These are phyloP conservation scores for Bombycilla garrulus DNA, from an alignment of 2,113 vertebrate genomes.

Conservation along the genomic window DNA sequence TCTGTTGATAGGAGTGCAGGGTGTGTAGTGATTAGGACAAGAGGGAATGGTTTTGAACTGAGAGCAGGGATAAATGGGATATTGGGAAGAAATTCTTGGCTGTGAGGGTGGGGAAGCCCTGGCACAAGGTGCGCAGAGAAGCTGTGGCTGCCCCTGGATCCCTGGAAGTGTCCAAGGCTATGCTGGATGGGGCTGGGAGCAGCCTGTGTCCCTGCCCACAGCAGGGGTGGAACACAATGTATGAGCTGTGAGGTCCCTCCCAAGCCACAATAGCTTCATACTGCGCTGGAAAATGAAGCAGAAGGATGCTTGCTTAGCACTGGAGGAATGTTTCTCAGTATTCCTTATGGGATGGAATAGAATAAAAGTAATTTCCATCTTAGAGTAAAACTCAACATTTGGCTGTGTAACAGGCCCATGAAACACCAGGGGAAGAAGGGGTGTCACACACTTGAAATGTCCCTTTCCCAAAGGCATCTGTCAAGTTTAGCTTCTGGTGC, in stretches of 20 bases:
- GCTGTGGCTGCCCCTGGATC: neutral
- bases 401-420: neutral
- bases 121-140: neutral
- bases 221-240: neutral
- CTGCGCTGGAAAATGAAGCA: neutral
- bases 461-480: neutral
- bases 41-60: neutral
- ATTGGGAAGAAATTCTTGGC: neutral
- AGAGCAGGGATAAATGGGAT: neutral
- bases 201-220: neutral
- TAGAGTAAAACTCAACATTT: neutral
- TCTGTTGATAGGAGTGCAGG: neutral
- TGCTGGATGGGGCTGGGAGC: neutral
- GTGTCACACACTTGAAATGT: neutral
- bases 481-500: neutral
- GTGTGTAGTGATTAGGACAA: fast-evolving
- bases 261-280: neutral
- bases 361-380: neutral
- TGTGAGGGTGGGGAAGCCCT: neutral
- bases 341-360: neutral
- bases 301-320: neutral
- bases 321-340: neutral
- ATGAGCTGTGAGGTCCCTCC: neutral
- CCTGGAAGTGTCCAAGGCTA: neutral
- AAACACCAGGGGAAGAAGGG: fast-evolving